Evolutionary conservation across 1,140 invertebrate genomes (phyloP).

Genomic region (Halesus radiatus): DNA sequence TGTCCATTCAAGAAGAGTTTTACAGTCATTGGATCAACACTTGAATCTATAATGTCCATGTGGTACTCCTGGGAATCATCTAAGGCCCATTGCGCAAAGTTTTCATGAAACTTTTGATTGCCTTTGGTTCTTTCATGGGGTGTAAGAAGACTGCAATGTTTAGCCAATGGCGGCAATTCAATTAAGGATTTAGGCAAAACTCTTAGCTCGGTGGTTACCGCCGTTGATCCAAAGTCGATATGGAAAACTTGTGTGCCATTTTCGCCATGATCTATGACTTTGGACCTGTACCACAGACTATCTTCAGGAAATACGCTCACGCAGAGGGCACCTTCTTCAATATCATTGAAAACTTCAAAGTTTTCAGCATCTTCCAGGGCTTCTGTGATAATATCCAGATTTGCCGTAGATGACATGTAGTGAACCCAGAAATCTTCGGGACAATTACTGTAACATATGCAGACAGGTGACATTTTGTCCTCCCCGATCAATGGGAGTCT

Average conservation of each 20-base stretch:
- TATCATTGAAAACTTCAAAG: slow-evolving; percentile 66
- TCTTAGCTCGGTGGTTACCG: slow-evolving; percentile 71
- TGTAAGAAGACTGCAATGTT: slow-evolving; percentile 73
- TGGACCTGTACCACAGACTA: slow-evolving; percentile 76
- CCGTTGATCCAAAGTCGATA: slow-evolving; percentile 82
- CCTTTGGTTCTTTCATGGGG: slow-evolving; percentile 63
- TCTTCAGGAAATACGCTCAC: slow-evolving; percentile 78
- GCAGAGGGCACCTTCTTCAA: slow-evolving; percentile 71
- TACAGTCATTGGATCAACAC: slow-evolving; percentile 64
- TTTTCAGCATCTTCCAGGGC: slow-evolving; percentile 69
- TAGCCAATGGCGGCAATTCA: slow-evolving; percentile 72
- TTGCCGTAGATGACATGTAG: slow-evolving; percentile 68
- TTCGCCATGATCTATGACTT: slow-evolving; percentile 69
- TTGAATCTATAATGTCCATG: slow-evolving; percentile 69
- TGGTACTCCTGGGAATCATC: slow-evolving; percentile 65
- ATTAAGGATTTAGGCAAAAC: slow-evolving; percentile 74
- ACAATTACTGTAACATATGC: slow-evolving; percentile 72
- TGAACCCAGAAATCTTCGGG: slow-evolving; percentile 78
- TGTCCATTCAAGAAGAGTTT: slow-evolving; percentile 63
- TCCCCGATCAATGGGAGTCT: slow-evolving; percentile 58
- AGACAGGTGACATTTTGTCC: slow-evolving; percentile 61
- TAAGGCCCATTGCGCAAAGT: slow-evolving; percentile 67
- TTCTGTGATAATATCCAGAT: slow-evolving; percentile 73
- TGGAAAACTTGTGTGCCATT: slow-evolving; percentile 75
- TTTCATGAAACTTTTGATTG: slow-evolving; percentile 65